Base-by-base conservation (phyloP, 2,113 vertebrate genomes). In the Tonatia bakeri region DNA sequence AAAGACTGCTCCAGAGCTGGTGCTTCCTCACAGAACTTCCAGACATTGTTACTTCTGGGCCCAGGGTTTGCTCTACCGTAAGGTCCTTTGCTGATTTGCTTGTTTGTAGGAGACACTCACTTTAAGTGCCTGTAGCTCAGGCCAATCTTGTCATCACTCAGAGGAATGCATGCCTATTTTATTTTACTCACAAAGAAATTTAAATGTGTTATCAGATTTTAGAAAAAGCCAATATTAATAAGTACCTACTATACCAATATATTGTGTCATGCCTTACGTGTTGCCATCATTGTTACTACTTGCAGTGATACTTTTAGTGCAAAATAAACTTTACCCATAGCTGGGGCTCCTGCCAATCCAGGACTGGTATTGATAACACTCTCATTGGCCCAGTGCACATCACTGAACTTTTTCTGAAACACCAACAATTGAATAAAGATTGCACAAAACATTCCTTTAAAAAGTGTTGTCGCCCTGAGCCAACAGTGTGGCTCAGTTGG, bases 61-160 rank as follows among this genome's bases (percentile, higher is more conserved):
- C n/a, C 40, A 72, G 70, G 81, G 77, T 47, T 79, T 22, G 3
- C 65, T 85, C 65, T 75, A 12, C 56, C 89, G 77, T 69, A 83
- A 80, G 47, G 43, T 36, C 76, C n/a, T 73, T 77, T 47, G 28
- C 85, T 96, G 70, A 85, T 92, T 94, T 94, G 76, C 81, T 92
- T 85, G 85, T 96, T 87, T 96, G 47, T 72, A 81, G 43, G 81
- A 84, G 91, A 93, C 31, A 28, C n/a, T 94, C 67, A 72, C 45
- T 67, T 13, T 92, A 80, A 85, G 76, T 72, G 50, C n/a, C 31
- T 86, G 7, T 40, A 22, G 11, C 28, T 94, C 86, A 61, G 36
- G 90, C 84, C 84, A 75, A 7, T 50, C 56, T 87, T 96, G 80
- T 90, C 87, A 92, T 96, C 94, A 87, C 89, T 86, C 79, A 36